Evolutionary conservation across 2,888 invertebrate species (phyloP), one percentile per base, ranked within the genome.

Genomic region (Protonemura montana): DNA sequence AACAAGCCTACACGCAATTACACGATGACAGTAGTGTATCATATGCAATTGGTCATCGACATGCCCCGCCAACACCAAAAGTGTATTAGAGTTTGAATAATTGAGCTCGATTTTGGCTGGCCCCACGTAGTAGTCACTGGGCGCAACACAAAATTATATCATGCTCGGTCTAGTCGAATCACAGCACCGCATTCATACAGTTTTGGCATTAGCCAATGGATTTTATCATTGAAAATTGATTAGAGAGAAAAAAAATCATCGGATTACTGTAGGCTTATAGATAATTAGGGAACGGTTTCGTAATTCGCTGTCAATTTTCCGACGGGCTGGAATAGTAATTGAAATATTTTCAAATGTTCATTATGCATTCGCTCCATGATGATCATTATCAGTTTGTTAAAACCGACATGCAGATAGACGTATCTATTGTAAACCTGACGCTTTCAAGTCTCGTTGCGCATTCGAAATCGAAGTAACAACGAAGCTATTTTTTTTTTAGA

Each of bases 81-180:
- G 59, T 59, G 59, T 21, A 59, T 59, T 59, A 59, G 59, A 59
- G 59, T 59, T 59, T 59, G 59, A 59, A 59, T 59, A 59, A 59
- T 59, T 59, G 59, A 59, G 59, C 13, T 21, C 59, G 59, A 21
- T 21, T 59, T 21, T 7, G 59, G 13, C 13, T 21, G 59, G 59
- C 6, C 59, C 59, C 3, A 35, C 35, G 3, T 10, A 6, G 10
- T 35, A 35, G 59, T 59, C 59, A 13, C 13, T 41, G 16, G 13
- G 21, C 6, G 1, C 59, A 1, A 13, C 21, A 7, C 59, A 59
- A n/a, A 59, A 59, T 59, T 10, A 59, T 59, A 21, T 59, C 59
- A 59, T 13, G 59, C 59, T 21, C 59, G 21, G 16, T 59, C 59
- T 21, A 13, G 59, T 1, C 59, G 35, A 59, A 59, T 59, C 59